Conservation (phyloP, 2,113 vertebrate genomes). For the Panthera leo region DNA sequence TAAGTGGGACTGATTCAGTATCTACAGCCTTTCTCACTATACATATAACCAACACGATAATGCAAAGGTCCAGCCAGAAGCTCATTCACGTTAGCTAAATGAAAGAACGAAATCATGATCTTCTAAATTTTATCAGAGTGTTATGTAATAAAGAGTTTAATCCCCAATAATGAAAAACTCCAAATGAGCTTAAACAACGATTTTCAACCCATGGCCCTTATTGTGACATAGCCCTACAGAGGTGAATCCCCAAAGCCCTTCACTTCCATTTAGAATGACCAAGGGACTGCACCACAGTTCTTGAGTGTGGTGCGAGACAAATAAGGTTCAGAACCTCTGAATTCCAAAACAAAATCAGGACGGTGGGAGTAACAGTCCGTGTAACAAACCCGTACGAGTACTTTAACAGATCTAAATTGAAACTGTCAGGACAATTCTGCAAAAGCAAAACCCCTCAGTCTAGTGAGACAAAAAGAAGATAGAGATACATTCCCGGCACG, state of each 20-base stretch:
- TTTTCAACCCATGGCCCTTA: neutral
- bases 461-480: neutral
- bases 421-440: neutral
- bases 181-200: neutral
- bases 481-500: neutral
- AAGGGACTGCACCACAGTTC: neutral
- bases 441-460: neutral
- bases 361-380: neutral
- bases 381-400: neutral
- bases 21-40: neutral
- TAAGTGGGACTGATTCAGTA: neutral
- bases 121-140: conserved; percentile 13
- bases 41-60: neutral
- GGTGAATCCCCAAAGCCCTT: neutral
- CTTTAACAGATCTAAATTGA: neutral
- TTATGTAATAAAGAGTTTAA: neutral
- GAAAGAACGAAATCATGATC: conserved; percentile 6
- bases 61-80: neutral
- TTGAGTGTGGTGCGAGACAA: neutral
- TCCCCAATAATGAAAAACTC: neutral
- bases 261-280: neutral
- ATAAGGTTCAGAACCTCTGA: neutral
- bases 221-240: neutral
- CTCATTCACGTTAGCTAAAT: neutral
- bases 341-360: neutral